These are phyloP conservation scores for Nymphalis io DNA, from an alignment of 1,140 invertebrate species.

Conservation along the genomic window DNA sequence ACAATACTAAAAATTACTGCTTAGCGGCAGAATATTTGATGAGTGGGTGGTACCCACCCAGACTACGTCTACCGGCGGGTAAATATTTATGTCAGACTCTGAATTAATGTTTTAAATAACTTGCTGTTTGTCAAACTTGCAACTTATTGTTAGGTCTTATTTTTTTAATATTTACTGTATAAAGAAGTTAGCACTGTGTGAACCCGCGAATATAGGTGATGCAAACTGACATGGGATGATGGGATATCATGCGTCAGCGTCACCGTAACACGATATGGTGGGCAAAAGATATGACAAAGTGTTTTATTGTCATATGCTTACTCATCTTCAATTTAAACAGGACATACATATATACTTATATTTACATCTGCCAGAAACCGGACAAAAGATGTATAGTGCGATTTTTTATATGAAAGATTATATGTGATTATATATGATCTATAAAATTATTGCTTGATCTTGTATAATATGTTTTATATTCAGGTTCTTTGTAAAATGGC, in stretches of 20 bases:
- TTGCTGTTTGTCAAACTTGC: background rate
- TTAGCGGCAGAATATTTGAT: too few species aligned
- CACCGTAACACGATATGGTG: conserved; percentile 32
- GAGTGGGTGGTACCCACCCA: too few species aligned
- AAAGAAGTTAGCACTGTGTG: background rate
- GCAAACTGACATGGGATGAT: conserved; percentile 33
- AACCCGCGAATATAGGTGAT: conserved; percentile 20
- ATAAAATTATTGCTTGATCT: too few species aligned
- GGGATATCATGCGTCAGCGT: conserved; percentile 29
- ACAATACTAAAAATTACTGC: too few species aligned
- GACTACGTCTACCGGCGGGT: too few species aligned
- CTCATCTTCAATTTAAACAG: conserved; percentile 34
- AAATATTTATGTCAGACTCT: too few species aligned
- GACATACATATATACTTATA: background rate
- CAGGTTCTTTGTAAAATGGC: too few species aligned
- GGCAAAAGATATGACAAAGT: conserved; percentile 32
- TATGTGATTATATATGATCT: too few species aligned
- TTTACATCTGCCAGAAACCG: background rate
- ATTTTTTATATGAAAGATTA: too few species aligned
- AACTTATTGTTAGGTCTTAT: background rate
- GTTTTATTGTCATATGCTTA: conserved; percentile 37
- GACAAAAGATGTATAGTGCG: background rate
- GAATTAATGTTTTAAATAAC: too few species aligned
- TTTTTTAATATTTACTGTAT: background rate
- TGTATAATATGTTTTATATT: background rate